These are phyloP conservation scores for Solenopsis fugax DNA, from an alignment of 1,140 invertebrate species.

Conservation along the genomic window DNA sequence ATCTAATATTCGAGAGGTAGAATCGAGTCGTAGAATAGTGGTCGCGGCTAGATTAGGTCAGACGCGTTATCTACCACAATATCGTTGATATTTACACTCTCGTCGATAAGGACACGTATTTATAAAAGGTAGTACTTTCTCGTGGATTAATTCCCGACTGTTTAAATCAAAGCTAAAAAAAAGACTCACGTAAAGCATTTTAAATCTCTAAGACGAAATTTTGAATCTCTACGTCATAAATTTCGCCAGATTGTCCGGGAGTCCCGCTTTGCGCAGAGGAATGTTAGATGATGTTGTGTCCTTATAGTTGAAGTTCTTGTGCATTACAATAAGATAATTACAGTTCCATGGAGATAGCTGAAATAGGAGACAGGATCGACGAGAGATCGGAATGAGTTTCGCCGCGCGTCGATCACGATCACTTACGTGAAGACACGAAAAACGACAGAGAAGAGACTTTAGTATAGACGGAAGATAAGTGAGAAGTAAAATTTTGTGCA, in stretches of 20 bases:
- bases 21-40: constrained; percentile 32
- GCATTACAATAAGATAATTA: constrained; percentile 54
- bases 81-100: constrained; percentile 14
- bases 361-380: constrained; percentile 11
- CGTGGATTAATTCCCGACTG: background rate
- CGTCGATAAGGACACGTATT: constrained; percentile 9
- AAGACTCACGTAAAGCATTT: background rate
- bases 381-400: background rate
- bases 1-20: constrained; percentile 13
- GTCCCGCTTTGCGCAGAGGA: background rate
- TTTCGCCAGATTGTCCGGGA: background rate
- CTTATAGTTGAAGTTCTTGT: constrained; percentile 31
- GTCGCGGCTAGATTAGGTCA: constrained; percentile 30
- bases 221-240: background rate
- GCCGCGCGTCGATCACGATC: constrained; percentile 26
- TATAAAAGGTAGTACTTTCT: background rate
- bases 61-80: background rate
- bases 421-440: constrained; percentile 7
- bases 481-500: constrained; percentile 56
- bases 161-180: background rate
- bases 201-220: background rate
- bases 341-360: constrained; percentile 15
- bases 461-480: constrained; percentile 47
- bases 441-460: constrained; percentile 47
- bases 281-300: background rate